Evolutionary conservation across 2,888 invertebrate genomes (phyloP), one percentile per base, ranked within the genome.

Genomic region (Thelaira solivaga): DNA sequence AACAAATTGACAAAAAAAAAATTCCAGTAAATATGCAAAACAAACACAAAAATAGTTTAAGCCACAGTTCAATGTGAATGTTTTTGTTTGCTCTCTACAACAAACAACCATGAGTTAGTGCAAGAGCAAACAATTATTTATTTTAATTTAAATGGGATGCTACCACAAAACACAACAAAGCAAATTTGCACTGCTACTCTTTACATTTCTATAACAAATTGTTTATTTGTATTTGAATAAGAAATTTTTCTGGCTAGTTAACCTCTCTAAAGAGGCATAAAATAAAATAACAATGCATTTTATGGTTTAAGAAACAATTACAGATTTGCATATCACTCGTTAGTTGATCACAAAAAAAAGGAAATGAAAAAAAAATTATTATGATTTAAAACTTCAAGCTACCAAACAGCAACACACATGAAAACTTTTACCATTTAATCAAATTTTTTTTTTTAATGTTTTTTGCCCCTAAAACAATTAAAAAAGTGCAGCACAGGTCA

Each of bases 191-290:
- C 47, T 45, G 11, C 10, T 31, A 20, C 31, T 51, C 22, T 13
- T 43, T 53, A 53, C 41, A 43, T 26, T 51, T 51, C 24, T 34
- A 59, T 68, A 65, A 76, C 72, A 73, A 72, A 67, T 64, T 71
- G 49, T 36, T 69, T n/a, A 41, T 10, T 67, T 43, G 34, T 51
- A 51, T 67, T 67, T 45, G 29, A 45, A 75, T 53, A 62, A 53
- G 53, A 53, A 51, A 74, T 74, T 65, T 78, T 78, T 78, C 65
- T 78, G 78, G 64, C 78, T 61, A 74, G 74, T 78, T 78, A 78
- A 78, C 74, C 69, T 74, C 65, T 78, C 65, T 65, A 78, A 65
- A 69, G 53, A 78, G 51, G 64, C 78, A 71, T 74, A 65, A 62
- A 77, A 71, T 74, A 65, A 62, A 77, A 68, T 57, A 73, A 57